These are phyloP conservation scores for Drosophila malerkotliana DNA, from an alignment of 1,140 invertebrate species.

Conservation along the genomic window DNA sequence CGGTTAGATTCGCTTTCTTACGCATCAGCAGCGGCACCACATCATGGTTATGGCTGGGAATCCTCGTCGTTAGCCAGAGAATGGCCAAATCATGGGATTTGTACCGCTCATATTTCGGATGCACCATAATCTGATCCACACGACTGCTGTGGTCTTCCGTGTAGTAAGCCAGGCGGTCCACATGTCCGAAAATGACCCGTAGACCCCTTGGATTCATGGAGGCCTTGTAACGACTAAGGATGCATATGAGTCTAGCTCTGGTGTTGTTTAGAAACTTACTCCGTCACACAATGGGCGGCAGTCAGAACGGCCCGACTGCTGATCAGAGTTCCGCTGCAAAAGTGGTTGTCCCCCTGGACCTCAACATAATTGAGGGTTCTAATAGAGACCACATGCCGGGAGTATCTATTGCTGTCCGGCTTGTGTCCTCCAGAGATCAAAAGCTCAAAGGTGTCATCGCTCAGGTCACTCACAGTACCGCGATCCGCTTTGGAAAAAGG, in stretches of 20 bases:
- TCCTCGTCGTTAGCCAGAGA: conserved; percentile 10
- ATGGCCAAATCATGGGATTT: conserved; percentile 47
- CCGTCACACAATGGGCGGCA: conserved; percentile 62
- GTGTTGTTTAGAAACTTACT: conserved; percentile 32
- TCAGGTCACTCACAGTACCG: conserved; percentile 28
- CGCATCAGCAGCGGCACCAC: conserved; percentile 27
- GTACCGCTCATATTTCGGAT: conserved; percentile 46
- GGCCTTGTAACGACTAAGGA: conserved; percentile 41
- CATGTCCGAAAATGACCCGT: conserved; percentile 34
- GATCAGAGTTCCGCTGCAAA: conserved; percentile 58
- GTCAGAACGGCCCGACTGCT: conserved; percentile 54
- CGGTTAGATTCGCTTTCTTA: fast-evolving
- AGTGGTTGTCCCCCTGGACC: conserved; percentile 57
- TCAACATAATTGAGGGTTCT: conserved; percentile 37
- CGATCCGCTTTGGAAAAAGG: neutral
- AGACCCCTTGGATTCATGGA: conserved; percentile 47
- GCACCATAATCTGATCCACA: conserved; percentile 38
- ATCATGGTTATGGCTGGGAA: conserved; percentile 23
- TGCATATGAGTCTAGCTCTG: neutral
- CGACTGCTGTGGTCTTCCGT: neutral
- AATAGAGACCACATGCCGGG: conserved; percentile 54
- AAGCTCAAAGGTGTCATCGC: conserved; percentile 55
- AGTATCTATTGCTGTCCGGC: conserved; percentile 2
- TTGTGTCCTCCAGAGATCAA: conserved; percentile 48
- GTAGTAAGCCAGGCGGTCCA: neutral